Percentiles rank a stretch among this genome's conserved stretches.
These are phyloP conservation scores for Portunus trituberculatus DNA, from an alignment of 1,140 invertebrate species.

Conservation along the genomic window DNA sequence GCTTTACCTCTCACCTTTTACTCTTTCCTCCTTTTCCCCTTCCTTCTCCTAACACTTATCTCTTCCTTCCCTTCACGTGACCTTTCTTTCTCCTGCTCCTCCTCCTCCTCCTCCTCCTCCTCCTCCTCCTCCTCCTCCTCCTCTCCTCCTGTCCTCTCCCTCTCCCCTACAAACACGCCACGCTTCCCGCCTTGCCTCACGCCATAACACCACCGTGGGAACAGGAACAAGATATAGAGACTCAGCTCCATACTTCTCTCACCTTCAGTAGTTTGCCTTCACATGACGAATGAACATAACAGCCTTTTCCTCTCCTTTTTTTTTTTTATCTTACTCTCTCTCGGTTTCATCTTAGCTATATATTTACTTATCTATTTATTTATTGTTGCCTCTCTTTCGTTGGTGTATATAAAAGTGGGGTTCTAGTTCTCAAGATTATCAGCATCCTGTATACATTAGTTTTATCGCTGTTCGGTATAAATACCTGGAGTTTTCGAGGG, in stretches of 20 bases:
- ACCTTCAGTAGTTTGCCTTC: not conserved
- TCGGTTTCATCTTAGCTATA: not conserved
- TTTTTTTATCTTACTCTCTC: slow-evolving; percentile 1
- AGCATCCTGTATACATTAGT: no score
- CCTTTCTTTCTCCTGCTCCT: not conserved
- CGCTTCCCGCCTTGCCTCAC: no score
- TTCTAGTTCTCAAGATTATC: no score
- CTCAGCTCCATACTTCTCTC: no score
- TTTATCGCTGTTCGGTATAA: no score
- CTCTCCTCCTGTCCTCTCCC: not conserved
- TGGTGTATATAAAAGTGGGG: no score
- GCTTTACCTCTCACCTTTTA: not conserved
- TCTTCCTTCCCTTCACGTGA: not conserved
- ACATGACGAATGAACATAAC: not conserved
- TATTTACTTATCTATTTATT: no score
- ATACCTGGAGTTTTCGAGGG: no score
- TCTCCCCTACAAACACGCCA: no score
- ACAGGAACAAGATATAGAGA: not conserved
- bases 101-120: not conserved
- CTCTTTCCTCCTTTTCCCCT: not conserved
- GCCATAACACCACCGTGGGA: not conserved
- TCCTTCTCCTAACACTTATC: not conserved
- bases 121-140: not conserved
- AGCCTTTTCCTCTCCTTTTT: not conserved
- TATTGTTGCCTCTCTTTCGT: no score